phyloP scores from a whole-genome alignment of 2,113 vertebrate genomes.

The Mohoua ochrocephala region DNA sequence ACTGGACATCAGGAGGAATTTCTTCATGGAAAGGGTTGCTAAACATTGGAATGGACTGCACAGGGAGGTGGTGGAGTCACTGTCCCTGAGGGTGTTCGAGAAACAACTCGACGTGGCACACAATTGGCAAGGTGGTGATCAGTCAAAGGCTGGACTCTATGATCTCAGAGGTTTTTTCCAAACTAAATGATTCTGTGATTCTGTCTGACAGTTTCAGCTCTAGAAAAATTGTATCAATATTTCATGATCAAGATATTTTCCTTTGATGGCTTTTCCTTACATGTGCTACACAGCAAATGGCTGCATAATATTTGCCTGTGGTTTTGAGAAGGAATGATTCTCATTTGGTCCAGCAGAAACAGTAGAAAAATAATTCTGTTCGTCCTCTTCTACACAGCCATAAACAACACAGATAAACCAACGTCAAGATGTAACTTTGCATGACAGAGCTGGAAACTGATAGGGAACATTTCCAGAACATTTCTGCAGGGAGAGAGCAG shows the following conservation, averaged over 20 bases:
- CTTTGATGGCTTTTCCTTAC: neutral
- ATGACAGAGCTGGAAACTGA: neutral
- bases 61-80: neutral
- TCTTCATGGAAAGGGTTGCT: neutral
- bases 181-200: neutral
- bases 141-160: neutral
- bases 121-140: neutral
- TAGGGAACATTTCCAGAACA: neutral
- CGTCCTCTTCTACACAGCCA: neutral
- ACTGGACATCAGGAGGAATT: neutral
- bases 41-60: neutral
- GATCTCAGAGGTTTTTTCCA: neutral
- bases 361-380: neutral
- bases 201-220: neutral
- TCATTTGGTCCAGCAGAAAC: neutral
- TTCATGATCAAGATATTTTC: neutral
- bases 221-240: neutral
- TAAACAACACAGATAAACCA: neutral
- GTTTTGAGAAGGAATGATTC: neutral
- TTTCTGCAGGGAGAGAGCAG: neutral
- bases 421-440: neutral
- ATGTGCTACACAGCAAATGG: neutral
- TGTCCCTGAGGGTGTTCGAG: neutral
- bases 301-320: neutral
- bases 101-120: rapidly evolving